Evolutionary conservation across 2,888 invertebrate species (phyloP), one percentile per base, ranked within the genome.

Genomic region (Lissocephala sabroskyi): DNA sequence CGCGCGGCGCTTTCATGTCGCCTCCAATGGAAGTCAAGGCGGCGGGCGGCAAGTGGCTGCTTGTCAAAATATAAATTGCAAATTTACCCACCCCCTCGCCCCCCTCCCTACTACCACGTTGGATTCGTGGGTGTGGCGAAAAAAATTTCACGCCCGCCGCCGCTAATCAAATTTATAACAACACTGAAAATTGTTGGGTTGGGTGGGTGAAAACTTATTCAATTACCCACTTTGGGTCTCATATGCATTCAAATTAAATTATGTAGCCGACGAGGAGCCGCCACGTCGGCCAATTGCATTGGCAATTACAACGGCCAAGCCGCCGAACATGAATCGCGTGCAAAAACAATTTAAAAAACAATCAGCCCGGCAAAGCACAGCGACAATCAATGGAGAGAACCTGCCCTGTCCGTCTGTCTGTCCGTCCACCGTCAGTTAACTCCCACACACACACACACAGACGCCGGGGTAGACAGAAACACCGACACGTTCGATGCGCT

Each of bases 261-360:
- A 76, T 76, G 59, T 65, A 56, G 57, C 54, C 52, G 60, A 10
- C 11, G 58, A 62, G 55, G 59, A 62, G 56, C 42, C 55, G 49
- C 42, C 47, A 48, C 41, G 58, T 41, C 45, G 37, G 45, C 17
- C 41, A 19, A 49, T 61, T 54, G 57, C 56, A 56, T 49, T 56
- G 56, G 49, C 62, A 67, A 66, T 62, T 70, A 76, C 61, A 66
- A 61, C 63, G 59, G 68, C 63, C 73, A 73, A 73, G 68, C 76
- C 74, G 77, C 55, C 62, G 68, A 62, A 64, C 62, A 65, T 62
- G 65, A 55, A 65, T 78, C 65, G 74, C 79, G 77, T 79, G 78
- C 73, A 76, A 66, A 71, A 78, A 78, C 68, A 79, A 77, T 79
- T 77, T 77, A 73, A 77, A 73, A 73, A 78, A 76, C 73, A 78